Conservation (phyloP, 2,888 invertebrate genomes). For the Ormyrus labotus region DNA sequence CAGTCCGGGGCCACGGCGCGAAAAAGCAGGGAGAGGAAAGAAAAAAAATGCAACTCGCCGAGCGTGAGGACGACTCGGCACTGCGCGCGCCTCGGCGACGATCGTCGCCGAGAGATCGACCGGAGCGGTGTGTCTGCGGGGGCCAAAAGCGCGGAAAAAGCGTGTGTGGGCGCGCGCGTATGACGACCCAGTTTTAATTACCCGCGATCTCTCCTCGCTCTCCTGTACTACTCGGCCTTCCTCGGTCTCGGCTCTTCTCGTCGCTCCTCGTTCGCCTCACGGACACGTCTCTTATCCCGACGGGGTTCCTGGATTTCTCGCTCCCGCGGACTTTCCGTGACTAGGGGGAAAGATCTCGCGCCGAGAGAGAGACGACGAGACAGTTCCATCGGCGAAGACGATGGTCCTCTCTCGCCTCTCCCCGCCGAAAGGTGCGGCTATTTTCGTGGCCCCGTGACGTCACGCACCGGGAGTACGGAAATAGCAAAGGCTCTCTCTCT, state of each 20-base stretch:
- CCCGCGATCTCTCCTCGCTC: not conserved
- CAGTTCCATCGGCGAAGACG: slow-evolving; percentile 50
- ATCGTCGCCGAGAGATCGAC: not conserved
- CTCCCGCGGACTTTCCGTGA: slow-evolving; percentile 12
- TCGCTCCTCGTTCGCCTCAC: too few relatives aligned
- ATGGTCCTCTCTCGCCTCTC: slow-evolving; percentile 9
- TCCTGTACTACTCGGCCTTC: too few relatives aligned
- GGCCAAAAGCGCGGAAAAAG: not conserved
- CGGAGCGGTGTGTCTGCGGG: not conserved
- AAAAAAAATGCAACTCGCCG: not conserved
- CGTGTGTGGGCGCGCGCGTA: not conserved
- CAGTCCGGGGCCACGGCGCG: not conserved
- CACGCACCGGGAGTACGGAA: slow-evolving; percentile 70
- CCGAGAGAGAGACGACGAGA: not conserved
- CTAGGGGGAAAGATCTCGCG: slow-evolving; percentile 7
- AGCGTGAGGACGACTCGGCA: not conserved
- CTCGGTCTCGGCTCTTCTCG: too few relatives aligned
- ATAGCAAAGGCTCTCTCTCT: slow-evolving; percentile 65
- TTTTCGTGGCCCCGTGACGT: slow-evolving; percentile 72
- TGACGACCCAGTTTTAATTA: not conserved
- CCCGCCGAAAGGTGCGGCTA: slow-evolving; percentile 63
- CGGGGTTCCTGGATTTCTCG: too few relatives aligned
- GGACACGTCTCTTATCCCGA: too few relatives aligned
- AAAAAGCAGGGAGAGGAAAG: not conserved
- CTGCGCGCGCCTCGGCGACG: not conserved